phyloP scores from a whole-genome alignment of 2,113 vertebrate genomes.

The Carettochelys insculpta region DNA sequence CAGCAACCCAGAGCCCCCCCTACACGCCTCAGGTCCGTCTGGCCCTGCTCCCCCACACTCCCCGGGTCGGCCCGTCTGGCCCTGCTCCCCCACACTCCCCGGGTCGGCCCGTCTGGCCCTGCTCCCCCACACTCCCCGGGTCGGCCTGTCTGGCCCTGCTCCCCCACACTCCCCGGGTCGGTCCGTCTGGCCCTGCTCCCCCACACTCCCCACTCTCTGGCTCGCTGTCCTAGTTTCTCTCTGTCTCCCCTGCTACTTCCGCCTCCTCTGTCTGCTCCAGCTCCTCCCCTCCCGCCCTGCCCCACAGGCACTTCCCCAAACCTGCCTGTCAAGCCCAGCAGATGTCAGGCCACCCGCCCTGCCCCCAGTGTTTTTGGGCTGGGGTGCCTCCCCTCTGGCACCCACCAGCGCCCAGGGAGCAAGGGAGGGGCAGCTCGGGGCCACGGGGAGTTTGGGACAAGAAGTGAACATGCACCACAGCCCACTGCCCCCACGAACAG shows the following conservation, averaged over 20 bases:
- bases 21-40: background rate
- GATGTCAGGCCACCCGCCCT: background rate
- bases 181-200: background rate
- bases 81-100: no score
- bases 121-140: no score
- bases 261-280: background rate
- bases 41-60: no score
- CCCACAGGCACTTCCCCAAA: background rate
- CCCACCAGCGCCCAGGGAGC: background rate
- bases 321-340: background rate
- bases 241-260: background rate
- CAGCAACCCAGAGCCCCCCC: background rate
- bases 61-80: background rate
- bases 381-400: no score
- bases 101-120: no score
- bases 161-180: no score
- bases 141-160: no score
- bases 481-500: background rate
- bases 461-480: background rate
- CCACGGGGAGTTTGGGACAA: background rate
- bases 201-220: no score
- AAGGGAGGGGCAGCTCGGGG: conserved; percentile 64
- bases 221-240: background rate
- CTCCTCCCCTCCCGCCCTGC: background rate
- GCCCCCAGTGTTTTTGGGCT: background rate